phyloP scores from a whole-genome alignment of 30 jellyfish, hydroid and myxozoan genomes.

The Aurelia sp. region DNA sequence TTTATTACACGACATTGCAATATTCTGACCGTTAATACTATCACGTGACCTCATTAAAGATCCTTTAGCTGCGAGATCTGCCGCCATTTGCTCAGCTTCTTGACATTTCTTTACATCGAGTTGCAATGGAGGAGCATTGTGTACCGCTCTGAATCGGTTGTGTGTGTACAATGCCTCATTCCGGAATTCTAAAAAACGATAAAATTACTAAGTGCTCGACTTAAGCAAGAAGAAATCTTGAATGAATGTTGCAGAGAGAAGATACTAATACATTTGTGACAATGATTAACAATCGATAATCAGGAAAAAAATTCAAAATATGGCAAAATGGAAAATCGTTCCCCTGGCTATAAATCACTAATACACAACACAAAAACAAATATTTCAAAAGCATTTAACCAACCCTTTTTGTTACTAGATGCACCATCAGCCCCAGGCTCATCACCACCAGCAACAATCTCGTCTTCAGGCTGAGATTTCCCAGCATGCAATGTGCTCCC shows the following conservation, averaged over 20 bases:
- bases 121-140: conserved; percentile 82
- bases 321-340: no score
- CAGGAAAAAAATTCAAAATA: no score
- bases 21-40: conserved; percentile 66
- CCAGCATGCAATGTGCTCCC: conserved; percentile 65
- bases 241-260: no score
- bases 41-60: conserved; percentile 72
- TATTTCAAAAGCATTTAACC: not conserved
- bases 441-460: conserved; percentile 67
- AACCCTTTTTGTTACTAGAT: conserved; percentile 69
- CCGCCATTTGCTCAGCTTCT: conserved; percentile 88
- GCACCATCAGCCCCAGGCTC: conserved; percentile 83
- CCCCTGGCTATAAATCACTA: no score
- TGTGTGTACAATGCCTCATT: conserved; percentile 82
- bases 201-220: no score
- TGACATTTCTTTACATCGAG: conserved; percentile 74
- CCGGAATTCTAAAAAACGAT: conserved; percentile 61
- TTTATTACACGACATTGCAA: conserved; percentile 82
- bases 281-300: no score
- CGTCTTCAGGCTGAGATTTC: conserved; percentile 45
- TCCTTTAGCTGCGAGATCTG: conserved; percentile 74
- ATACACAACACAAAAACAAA: no score
- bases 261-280: no score
- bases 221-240: no score
- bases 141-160: conserved; percentile 82